Base-by-base conservation (phyloP, 2,797 vertebrate genomes). In the Chiloscyllium punctatum region DNA sequence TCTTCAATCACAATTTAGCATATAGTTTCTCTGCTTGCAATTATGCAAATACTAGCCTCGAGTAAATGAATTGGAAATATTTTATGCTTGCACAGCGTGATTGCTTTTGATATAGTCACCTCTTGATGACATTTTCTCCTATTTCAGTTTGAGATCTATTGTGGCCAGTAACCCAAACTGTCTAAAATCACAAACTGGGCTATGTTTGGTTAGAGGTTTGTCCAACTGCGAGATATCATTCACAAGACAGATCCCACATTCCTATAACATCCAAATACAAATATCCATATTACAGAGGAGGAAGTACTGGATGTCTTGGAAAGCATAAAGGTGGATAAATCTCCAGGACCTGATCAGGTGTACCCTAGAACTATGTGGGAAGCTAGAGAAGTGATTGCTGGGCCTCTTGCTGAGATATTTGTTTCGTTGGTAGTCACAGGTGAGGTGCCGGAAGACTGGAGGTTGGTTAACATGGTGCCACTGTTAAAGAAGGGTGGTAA, bases 1-100 rank as follows among this genome's bases (percentile, higher is more conserved):
- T 94, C 94, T 69, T 72, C 68, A 7, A 30, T 48, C 71, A 95
- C 27, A 95, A 72, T 72, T 95, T 95, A 74, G 71, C 25, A 57
- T 18, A 42, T 77, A 4, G 0, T 77, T 77, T 53, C 48, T 77
- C 68, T 23, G 90, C 90, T 62, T 11, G 69, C 68, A 92, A 92
- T 69, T 66, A 8, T 42, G 66, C 53, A 90, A 90, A 30, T 90
- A n/a, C 25, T 33, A 15, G 25, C 18, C 90, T 92, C 42, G 69
- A n/a, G 37, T 69, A 27, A 92, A 69, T 68, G 66, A 42, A 92
- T 21, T 92, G 18, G 33, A 92, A 68, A 69, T 92, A 69, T 23
- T 27, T 42, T 69, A 21, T 23, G 21, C 66, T n/a, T 25, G 6
- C 21, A 8, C 90, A 25, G 16, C 37, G 33, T 4, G 18, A 42